Evolutionary conservation across 2,113 vertebrate genomes (phyloP).

Genomic region (Accipiter cooperii): DNA sequence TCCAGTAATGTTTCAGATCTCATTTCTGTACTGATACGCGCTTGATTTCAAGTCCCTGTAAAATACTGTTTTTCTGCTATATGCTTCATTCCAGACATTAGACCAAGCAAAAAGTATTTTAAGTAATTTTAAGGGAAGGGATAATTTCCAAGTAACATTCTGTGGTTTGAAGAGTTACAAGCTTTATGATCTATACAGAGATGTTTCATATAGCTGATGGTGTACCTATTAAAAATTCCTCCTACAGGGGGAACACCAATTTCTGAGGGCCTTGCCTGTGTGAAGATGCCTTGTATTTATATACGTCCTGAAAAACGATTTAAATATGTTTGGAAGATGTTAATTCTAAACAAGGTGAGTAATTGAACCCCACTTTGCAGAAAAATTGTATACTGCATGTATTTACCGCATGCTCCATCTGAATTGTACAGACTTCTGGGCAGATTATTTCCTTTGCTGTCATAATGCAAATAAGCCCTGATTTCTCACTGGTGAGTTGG

Average conservation of each 20-base stretch:
- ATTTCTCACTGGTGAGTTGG: not conserved
- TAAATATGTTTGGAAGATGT: constrained; percentile 58
- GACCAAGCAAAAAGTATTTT: not conserved
- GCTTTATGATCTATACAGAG: not conserved
- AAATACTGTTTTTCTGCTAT: not conserved
- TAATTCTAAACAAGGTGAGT: constrained; percentile 61
- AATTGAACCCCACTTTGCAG: not conserved
- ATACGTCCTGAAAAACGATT: constrained; percentile 55
- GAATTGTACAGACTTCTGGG: not conserved
- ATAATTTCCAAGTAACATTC: not conserved
- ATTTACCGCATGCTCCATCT: not conserved
- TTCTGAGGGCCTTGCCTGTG: constrained; percentile 37
- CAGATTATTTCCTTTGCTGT: not conserved
- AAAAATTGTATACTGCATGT: not conserved
- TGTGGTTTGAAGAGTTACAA: not conserved
- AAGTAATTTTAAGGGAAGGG: not conserved
- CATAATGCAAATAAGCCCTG: not conserved
- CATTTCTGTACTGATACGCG: not conserved
- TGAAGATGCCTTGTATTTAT: constrained; percentile 58
- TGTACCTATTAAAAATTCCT: not conserved
- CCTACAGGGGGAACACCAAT: constrained; percentile 46
- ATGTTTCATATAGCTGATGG: not conserved
- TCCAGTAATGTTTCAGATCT: not conserved
- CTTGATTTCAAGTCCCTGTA: not conserved
- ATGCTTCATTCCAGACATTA: not conserved